Conservation (phyloP, 2,888 invertebrate genomes). For the Tachystola acroxantha region DNA sequence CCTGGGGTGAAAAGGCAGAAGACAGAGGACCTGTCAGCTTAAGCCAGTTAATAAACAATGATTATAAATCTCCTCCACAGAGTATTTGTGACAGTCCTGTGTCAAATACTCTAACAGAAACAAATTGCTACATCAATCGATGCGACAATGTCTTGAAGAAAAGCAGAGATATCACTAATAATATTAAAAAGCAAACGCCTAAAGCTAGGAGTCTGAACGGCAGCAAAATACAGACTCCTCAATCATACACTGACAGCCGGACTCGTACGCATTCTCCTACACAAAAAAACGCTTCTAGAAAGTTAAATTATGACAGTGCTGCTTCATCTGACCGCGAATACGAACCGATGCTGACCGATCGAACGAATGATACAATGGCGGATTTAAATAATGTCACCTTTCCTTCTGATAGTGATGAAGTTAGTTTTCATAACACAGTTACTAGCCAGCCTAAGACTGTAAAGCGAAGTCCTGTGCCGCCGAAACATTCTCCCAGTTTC, state of each 20-base stretch:
- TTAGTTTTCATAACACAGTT: conserved; percentile 6
- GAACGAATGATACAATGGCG: conserved; percentile 71
- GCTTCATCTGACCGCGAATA: conserved; percentile 48
- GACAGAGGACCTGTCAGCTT: conserved; percentile 61
- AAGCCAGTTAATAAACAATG: conserved; percentile 60
- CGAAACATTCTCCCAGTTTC: neutral
- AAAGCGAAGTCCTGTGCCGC: neutral
- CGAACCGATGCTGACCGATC: conserved; percentile 58
- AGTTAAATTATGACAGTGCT: conserved; percentile 54
- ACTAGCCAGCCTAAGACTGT: neutral
- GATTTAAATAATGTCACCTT: conserved; percentile 66
- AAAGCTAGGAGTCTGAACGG: conserved; percentile 19
- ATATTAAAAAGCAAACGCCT: conserved; percentile 39
- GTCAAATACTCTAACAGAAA: conserved; percentile 45
- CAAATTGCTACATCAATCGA: conserved; percentile 49
- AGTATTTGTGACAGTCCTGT: conserved; percentile 32
- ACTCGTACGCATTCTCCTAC: conserved; percentile 46
- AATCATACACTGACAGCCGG: conserved; percentile 27
- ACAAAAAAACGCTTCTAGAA: conserved; percentile 36
- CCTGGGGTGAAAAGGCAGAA: conserved; percentile 48
- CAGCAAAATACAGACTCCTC: conserved; percentile 21
- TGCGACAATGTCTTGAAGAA: conserved; percentile 55
- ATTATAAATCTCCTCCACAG: conserved; percentile 38
- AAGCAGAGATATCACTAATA: conserved; percentile 52
- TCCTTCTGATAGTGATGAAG: conserved; percentile 55